Conservation (phyloP, 2,113 vertebrate genomes). For the Tragelaphus scriptus region DNA sequence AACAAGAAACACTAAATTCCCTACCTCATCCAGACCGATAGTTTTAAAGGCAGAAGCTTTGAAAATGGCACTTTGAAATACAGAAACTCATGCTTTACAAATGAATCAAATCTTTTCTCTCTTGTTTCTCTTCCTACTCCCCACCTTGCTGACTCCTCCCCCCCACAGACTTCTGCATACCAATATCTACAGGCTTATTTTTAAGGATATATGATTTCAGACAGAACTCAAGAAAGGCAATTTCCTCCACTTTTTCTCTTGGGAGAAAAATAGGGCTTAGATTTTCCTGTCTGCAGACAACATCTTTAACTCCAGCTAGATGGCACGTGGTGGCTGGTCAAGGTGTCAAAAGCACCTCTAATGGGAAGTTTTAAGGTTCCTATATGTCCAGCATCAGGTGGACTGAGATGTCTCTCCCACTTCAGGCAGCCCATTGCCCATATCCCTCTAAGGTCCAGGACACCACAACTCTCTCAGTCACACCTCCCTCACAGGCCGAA, state of each 20-base stretch:
- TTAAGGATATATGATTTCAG: neutral
- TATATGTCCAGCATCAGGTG: neutral
- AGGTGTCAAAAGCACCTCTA: neutral
- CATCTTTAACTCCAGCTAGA: neutral
- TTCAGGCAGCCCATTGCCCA: too few species aligned
- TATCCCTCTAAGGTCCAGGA: neutral
- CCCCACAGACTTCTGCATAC: neutral
- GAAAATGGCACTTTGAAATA: neutral
- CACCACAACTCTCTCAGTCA: rapidly evolving
- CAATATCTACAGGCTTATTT: neutral
- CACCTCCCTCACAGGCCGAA: neutral
- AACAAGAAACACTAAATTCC: neutral
- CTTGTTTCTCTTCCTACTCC: neutral
- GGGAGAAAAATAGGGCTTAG: neutral
- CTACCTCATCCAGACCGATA: neutral
- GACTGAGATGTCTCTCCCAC: neutral
- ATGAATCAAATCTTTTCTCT: neutral
- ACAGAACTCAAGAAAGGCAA: neutral
- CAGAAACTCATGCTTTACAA: neutral
- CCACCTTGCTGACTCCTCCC: neutral
- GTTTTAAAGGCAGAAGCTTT: neutral
- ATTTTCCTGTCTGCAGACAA: neutral
- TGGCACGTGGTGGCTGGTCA: neutral
- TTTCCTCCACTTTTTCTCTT: neutral
- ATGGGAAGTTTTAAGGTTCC: neutral